These are phyloP conservation scores for Harpagus bidentatus DNA, from an alignment of 2,113 vertebrate species.

Conservation along the genomic window DNA sequence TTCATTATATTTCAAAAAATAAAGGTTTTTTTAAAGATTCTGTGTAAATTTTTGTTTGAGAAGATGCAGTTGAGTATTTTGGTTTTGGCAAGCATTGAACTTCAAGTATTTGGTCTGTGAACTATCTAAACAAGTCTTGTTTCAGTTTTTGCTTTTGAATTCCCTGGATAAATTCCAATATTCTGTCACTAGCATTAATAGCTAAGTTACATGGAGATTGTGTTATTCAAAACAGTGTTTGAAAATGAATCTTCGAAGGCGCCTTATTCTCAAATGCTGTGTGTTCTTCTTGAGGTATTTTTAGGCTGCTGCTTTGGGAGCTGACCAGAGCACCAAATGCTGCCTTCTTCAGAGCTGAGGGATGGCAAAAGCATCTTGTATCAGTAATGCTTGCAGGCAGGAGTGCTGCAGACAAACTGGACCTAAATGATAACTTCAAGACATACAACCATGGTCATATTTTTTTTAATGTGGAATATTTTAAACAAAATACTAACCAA, in stretches of 20 bases:
- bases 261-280: neutral
- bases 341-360: neutral
- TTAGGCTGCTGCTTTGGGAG: constrained; percentile 1
- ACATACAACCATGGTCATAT: neutral
- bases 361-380: neutral
- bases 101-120: neutral
- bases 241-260: neutral
- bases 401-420: neutral
- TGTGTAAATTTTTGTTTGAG: neutral
- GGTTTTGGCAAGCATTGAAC: neutral
- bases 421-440: neutral
- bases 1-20: neutral
- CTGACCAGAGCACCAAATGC: neutral
- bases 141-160: neutral
- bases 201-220: neutral
- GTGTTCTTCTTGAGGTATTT: constrained; percentile 21
- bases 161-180: neutral
- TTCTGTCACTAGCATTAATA: neutral
- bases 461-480: neutral
- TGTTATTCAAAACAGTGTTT: neutral
- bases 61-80: neutral
- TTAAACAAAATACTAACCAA: neutral
- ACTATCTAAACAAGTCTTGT: neutral
- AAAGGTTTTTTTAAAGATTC: neutral
- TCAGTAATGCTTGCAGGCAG: neutral